Evolutionary conservation across 2,888 invertebrate genomes (phyloP), one percentile per base, ranked within the genome.

Genomic region (Helicoverpa assulta): DNA sequence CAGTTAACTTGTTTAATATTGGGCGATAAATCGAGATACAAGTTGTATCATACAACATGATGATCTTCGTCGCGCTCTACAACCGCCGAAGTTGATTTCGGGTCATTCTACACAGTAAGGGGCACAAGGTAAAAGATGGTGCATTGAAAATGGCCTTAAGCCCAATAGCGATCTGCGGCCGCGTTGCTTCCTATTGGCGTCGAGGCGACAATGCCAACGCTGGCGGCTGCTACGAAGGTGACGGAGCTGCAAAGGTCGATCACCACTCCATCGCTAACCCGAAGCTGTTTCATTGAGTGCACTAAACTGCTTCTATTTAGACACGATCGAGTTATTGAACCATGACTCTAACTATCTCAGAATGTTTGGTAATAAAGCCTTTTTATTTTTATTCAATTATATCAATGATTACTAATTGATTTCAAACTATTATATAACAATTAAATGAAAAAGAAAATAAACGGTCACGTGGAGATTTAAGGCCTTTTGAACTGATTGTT

Each of bases 111-210:
- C 89, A 87, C 87, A 86, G 89, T 93, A 95, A 95, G 95, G 93
- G 91, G 95, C 92, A 95, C 95, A 95, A 95, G 95, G 95, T 93
- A 93, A 95, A 94, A 95, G 95, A 95, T 95, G 95, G 95, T 95
- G 94, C 95, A 95, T 95, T 95, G 95, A 95, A 92, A 94, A 92
- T 89, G 95, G 92, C 95, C 95, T 95, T 95, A 95, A 92, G 94
- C 95, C 95, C 95, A 95, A 95, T 95, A 95, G 95, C 94, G 88
- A 93, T 93, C 92, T 93, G 92, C 88, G 93, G 88, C 90, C 91
- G 92, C 87, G 91, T 89, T 91, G 95, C 95, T 95, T 95, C 95
- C 95, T 95, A 95, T 92, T 95, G 94, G 93, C 93, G 92, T 89
- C 90, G 93, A 92, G 93, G 92, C 90, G 94, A 94, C 95, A 94